A percentile compares a stretch with the other conserved stretches of the same genome.
Conservation (phyloP, 2,797 vertebrate species). For the Hoplostethus mediterraneus region DNA sequence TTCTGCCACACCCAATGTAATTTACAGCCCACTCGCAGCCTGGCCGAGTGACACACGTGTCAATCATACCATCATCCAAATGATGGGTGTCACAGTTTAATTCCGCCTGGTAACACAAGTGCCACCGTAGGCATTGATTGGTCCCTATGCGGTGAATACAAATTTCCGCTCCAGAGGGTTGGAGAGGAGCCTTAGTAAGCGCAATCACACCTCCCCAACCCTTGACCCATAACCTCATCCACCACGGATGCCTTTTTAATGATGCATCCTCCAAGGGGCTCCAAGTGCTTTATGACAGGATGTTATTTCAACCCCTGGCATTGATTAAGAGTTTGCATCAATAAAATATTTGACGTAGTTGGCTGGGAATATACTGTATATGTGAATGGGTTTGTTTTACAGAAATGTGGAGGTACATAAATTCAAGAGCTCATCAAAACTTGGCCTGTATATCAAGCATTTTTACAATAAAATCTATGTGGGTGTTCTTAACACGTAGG, state of each 20-base stretch:
- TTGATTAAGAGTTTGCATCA: constrained; percentile 4
- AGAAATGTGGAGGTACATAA: neutral
- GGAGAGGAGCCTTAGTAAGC: constrained; percentile 44
- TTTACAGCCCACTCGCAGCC: constrained; percentile 62
- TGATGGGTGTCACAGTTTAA: constrained; percentile 64
- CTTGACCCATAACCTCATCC: constrained; percentile 55
- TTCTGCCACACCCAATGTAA: constrained; percentile 42
- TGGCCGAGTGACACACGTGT: constrained; percentile 41
- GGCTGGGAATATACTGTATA: neutral
- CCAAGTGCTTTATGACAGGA: neutral
- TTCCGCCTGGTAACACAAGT: constrained; percentile 73
- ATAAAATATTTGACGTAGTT: constrained; percentile 2
- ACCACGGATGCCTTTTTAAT: constrained; percentile 39
- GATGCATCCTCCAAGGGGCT: constrained; percentile 25
- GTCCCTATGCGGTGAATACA: constrained; percentile 64
- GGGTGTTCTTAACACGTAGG: neutral
- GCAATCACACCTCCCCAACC: constrained; percentile 47
- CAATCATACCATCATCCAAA: constrained; percentile 58
- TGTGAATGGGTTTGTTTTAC: neutral
- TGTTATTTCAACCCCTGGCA: constrained; percentile 11
- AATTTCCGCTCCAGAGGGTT: constrained; percentile 48
- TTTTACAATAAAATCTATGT: constrained; percentile 14
- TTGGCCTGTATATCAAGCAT: neutral
- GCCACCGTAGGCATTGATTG: constrained; percentile 62
- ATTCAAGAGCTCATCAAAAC: constrained; percentile 13